Conservation (phyloP, 2,888 invertebrate species). For the Entomobrya proxima region DNA sequence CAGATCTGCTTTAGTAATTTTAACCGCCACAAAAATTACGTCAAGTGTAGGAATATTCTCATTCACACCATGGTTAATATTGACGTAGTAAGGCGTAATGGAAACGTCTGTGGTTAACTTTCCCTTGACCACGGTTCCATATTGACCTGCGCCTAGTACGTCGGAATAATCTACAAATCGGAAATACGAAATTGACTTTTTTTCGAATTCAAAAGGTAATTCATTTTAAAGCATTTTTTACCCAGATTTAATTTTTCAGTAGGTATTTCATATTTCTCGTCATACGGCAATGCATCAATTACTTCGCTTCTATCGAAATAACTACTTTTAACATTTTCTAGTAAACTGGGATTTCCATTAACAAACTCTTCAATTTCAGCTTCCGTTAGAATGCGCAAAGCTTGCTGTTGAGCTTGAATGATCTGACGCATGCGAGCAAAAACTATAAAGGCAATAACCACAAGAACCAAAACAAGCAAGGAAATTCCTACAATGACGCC, state of each 20-base stretch:
- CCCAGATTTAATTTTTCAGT: slow-evolving; percentile 28
- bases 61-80: too few species aligned
- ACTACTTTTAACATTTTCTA: neutral
- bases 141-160: too few species aligned
- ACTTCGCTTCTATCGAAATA: slow-evolving; percentile 2
- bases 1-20: slow-evolving; percentile 56
- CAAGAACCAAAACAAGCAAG: neutral
- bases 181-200: too few species aligned
- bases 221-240: too few species aligned
- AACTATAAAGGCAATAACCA: neutral
- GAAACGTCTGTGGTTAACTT: too few species aligned
- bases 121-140: too few species aligned
- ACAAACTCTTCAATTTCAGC: slow-evolving; percentile 54
- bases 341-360: slow-evolving; percentile 37
- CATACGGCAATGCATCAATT: slow-evolving; percentile 57
- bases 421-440: slow-evolving; percentile 17
- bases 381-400: slow-evolving; percentile 49
- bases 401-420: slow-evolving; percentile 24
- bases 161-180: too few species aligned
- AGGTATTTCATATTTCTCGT: slow-evolving; percentile 54
- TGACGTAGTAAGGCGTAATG: too few species aligned
- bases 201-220: too few species aligned
- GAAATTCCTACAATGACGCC: neutral
- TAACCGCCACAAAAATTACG: slow-evolving; percentile 71
- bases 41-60: too few species aligned